Base-by-base conservation (phyloP, 2,797 vertebrate species). In the Spinus olivaceus region DNA sequence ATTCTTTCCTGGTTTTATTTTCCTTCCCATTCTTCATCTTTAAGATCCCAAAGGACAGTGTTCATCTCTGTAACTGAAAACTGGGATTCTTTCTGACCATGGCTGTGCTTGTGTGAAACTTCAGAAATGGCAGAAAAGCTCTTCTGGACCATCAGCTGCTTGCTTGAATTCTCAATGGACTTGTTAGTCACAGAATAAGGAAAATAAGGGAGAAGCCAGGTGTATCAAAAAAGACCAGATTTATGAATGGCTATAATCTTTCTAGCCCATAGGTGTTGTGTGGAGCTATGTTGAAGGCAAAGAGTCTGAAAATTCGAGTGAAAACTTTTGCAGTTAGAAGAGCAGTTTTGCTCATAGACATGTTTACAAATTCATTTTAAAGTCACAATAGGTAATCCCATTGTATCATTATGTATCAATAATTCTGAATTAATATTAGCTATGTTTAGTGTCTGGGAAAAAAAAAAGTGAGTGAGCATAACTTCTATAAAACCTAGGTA, bases 1-100 rank as follows among this genome's bases (percentile, higher is more conserved):
- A 53, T 37, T 97, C 54, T 96, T 96, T 97, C 81, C 84, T 95
- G 57, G 25, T 92, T 97, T 96, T 92, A 59, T 94, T 97, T 91
- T 94, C 69, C 70, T 86, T 25, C 6, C 2, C 9, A 18, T 23
- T 71, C 35, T 44, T 77, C 51, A 6, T 64, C 37, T 82, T 83
- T 81, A 56, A 54, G 19, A 10, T 88, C 44, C 19, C 33, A 59
- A 86, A 67, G 13, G n/a, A 30, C 12, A 28, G 2, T 30, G 12
- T 81, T 72, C 77, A 23, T 65, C 32, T 80, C 46, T 81, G 3
- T 46, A 74, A 46, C 3, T 25, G 11, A 80, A 87, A 86, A 33
- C 41, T 71, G 22, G 12, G 41, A 64, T 83, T 83, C 49, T 77
- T 87, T 87, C 42, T 74, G 50, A 72, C 37, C 30, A 19, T 46